Evolutionary conservation across 35 echinoderm and acorn worm genomes (phyloP).

Genomic region (Ptychodera flava): DNA sequence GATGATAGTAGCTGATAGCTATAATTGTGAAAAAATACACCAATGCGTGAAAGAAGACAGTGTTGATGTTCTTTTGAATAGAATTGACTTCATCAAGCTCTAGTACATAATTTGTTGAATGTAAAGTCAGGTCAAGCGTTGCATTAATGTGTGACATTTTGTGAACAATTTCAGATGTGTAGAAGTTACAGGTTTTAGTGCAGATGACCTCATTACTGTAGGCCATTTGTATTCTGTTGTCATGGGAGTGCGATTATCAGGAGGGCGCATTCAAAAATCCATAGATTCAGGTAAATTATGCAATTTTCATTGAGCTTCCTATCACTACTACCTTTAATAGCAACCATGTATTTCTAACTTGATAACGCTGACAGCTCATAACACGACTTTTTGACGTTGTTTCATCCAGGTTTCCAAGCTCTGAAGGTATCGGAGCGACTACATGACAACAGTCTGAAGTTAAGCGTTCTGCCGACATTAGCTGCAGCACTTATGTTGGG

Average conservation of each 20-base stretch:
- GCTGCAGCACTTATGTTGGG: conserved; percentile 51
- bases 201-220: conserved; percentile 68
- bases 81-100: too few relatives aligned
- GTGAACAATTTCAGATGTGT: too few relatives aligned
- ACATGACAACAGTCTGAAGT: conserved; percentile 67
- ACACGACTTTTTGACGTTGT: background rate
- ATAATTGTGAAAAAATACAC: too few relatives aligned
- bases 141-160: too few relatives aligned
- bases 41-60: too few relatives aligned
- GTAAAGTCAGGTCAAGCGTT: too few relatives aligned
- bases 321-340: background rate
- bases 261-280: conserved; percentile 60
- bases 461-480: conserved; percentile 56
- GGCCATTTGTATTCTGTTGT: conserved; percentile 71
- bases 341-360: background rate
- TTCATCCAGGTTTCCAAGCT: conserved; percentile 62
- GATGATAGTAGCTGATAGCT: too few relatives aligned
- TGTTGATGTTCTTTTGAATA: too few relatives aligned
- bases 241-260: conserved; percentile 44
- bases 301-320: background rate
- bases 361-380: background rate
- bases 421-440: conserved; percentile 76
- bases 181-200: conserved; percentile 34
- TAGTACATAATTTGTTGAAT: too few relatives aligned
- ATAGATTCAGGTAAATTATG: conserved; percentile 73